Conservation (phyloP, 2,888 invertebrate species). For the Mantis religiosa region DNA sequence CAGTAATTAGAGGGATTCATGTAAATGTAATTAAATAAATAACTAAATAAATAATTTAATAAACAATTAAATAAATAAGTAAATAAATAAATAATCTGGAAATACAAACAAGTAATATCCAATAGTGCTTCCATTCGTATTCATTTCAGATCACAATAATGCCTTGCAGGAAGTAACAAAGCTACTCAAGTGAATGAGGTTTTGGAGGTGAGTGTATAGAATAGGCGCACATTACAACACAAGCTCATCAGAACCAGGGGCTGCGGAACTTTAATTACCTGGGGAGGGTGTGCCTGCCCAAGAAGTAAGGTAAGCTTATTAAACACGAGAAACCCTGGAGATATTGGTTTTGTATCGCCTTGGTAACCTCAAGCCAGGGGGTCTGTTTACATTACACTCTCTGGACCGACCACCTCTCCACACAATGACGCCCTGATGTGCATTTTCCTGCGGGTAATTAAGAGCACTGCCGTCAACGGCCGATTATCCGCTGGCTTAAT, state of each 20-base stretch:
- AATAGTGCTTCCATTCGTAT: too few relatives aligned
- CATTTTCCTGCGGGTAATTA: neutral
- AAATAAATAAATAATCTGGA: too few relatives aligned
- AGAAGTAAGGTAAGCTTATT: conserved; percentile 7
- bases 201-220: neutral
- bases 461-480: neutral
- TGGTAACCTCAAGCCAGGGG: neutral
- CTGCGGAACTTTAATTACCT: conserved; percentile 6
- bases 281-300: neutral
- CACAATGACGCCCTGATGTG: neutral
- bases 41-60: too few relatives aligned
- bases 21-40: too few relatives aligned
- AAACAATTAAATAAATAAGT: too few relatives aligned
- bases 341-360: conserved; percentile 17
- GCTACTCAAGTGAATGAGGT: neutral
- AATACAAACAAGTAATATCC: too few relatives aligned
- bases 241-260: neutral
- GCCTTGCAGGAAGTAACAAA: too few relatives aligned
- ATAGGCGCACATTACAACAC: neutral
- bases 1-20: too few relatives aligned
- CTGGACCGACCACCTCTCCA: neutral
- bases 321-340: conserved; percentile 4
- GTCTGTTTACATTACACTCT: neutral
- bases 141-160: too few relatives aligned
- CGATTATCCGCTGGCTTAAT: neutral